Percentiles rank a stretch among this genome's conserved stretches.
Evolutionary conservation across 2,113 vertebrate species (phyloP).

Genomic region (Anhinga rufa): DNA sequence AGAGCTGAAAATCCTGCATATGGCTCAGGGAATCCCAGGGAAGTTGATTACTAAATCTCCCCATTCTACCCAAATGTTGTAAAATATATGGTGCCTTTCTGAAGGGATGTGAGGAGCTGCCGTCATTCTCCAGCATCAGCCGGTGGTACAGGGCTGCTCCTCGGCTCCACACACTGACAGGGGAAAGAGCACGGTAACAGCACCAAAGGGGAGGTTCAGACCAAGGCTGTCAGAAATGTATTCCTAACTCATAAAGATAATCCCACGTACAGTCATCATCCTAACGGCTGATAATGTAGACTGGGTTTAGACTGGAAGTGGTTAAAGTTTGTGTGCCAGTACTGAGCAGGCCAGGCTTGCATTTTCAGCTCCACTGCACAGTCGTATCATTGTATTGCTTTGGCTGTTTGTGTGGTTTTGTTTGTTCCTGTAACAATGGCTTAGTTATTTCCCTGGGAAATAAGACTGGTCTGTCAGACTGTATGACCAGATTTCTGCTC

Average conservation of each 20-base stretch:
- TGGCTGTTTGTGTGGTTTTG: background rate
- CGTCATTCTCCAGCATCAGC: background rate
- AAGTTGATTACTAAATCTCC: background rate
- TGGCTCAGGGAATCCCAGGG: background rate
- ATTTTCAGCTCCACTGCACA: background rate
- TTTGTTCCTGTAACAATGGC: background rate
- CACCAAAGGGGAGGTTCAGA: background rate
- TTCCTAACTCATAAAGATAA: background rate
- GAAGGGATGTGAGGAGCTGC: background rate
- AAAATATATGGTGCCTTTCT: background rate
- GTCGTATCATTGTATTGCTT: background rate
- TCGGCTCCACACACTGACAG: no score
- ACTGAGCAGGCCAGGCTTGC: background rate
- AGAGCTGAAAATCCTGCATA: background rate
- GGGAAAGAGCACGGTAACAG: background rate
- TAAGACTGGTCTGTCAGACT: background rate
- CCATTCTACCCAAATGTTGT: background rate
- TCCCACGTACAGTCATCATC: background rate
- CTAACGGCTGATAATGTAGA: background rate
- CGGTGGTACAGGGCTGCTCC: background rate
- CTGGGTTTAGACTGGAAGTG: background rate
- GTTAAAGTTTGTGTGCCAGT: background rate
- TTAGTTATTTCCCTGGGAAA: background rate
- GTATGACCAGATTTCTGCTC: background rate
- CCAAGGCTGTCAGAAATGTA: background rate